Conservation (phyloP, 2,888 invertebrate species). For the Brachyptera putata region DNA sequence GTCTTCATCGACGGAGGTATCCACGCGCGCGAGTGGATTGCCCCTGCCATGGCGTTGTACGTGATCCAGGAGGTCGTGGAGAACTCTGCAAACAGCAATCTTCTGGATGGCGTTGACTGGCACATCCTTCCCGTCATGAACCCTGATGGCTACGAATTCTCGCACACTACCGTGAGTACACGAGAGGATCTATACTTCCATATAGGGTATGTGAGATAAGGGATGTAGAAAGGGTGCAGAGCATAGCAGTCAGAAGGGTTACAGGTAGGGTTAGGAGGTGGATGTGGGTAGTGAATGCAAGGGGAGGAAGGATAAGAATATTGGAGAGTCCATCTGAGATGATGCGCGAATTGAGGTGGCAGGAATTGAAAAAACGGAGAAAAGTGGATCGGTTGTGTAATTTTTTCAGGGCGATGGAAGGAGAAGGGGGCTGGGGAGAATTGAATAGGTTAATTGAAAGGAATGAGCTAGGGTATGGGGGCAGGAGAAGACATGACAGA, state of each 20-base stretch:
- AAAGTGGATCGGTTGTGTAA: too few species aligned
- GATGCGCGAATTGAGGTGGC: too few species aligned
- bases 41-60: slow-evolving; percentile 56
- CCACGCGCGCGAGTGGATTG: slow-evolving; percentile 67
- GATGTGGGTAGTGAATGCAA: background rate
- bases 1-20: slow-evolving; percentile 36
- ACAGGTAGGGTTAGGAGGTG: too few species aligned
- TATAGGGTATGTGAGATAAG: slow-evolving; percentile 21
- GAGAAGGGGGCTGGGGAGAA: too few species aligned
- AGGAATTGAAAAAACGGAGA: too few species aligned
- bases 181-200: too few species aligned
- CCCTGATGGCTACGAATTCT: slow-evolving; percentile 67
- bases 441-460: too few species aligned
- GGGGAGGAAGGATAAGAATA: too few species aligned
- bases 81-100: slow-evolving; percentile 50
- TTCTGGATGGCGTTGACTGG: slow-evolving; percentile 62
- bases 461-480: too few species aligned
- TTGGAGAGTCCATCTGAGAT: too few species aligned
- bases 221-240: background rate
- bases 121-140: slow-evolving; percentile 63
- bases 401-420: too few species aligned
- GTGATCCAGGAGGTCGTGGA: slow-evolving; percentile 56
- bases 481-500: too few species aligned
- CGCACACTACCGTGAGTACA: slow-evolving; percentile 47
- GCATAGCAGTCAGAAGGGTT: background rate